phyloP scores from a whole-genome alignment of 2,888 invertebrate genomes.

The Drosophila ustulata region DNA sequence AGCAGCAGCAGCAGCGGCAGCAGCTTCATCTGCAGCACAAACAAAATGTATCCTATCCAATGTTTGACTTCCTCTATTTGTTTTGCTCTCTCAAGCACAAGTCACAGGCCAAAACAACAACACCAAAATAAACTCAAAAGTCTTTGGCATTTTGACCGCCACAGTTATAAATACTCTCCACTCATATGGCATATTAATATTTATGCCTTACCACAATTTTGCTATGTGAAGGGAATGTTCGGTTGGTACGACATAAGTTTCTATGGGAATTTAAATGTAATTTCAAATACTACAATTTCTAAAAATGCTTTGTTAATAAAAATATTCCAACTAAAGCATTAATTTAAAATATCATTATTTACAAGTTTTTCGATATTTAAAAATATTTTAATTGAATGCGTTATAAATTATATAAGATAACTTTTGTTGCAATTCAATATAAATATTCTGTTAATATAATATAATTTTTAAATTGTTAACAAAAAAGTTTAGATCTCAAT shows the following conservation, averaged over 20 bases:
- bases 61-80: slow-evolving; percentile 66
- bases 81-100: slow-evolving; percentile 32
- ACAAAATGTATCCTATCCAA: slow-evolving; percentile 58
- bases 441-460: no score
- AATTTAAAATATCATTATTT: neutral
- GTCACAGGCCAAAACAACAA: slow-evolving; percentile 13
- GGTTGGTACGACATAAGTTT: neutral
- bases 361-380: no score
- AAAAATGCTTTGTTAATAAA: neutral
- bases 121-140: slow-evolving; percentile 49
- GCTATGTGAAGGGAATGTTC: slow-evolving; percentile 4
- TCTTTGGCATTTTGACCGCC: slow-evolving; percentile 54
- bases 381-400: no score
- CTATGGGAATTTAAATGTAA: neutral
- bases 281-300: no score
- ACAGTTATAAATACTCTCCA: slow-evolving; percentile 34
- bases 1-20: slow-evolving; percentile 2
- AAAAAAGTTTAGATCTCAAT: no score
- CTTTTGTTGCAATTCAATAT: no score
- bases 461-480: no score
- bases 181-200: slow-evolving; percentile 48
- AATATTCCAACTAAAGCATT: neutral
- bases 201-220: slow-evolving; percentile 19
- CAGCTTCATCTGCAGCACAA: slow-evolving; percentile 58
- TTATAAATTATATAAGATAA: no score